These are phyloP conservation scores for Lipotes vexillifer DNA, from an alignment of 2,113 vertebrate genomes.

Conservation along the genomic window DNA sequence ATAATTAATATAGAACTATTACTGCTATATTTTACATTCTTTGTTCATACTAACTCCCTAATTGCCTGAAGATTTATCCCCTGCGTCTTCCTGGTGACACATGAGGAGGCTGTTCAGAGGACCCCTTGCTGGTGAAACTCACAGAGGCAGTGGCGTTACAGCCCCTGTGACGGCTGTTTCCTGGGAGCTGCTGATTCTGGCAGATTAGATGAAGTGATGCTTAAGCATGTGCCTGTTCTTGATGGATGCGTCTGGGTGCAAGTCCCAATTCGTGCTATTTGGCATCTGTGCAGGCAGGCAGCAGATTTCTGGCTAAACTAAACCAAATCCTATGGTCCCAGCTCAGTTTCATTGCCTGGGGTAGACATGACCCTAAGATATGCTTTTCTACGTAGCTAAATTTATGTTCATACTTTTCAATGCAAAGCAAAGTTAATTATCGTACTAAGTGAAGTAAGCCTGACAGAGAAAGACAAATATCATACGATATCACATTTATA, in stretches of 20 bases:
- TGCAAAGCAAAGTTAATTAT: neutral
- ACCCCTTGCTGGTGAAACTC: no score
- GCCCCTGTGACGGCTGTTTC: neutral
- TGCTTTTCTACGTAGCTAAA: neutral
- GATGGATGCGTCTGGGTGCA: neutral
- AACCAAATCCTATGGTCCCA: neutral
- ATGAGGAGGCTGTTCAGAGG: neutral
- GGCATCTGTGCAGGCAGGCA: neutral
- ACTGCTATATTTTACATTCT: neutral
- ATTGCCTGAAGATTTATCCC: neutral
- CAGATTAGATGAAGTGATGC: neutral
- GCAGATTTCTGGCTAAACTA: neutral
- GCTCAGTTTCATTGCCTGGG: neutral
- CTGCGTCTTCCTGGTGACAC: neutral
- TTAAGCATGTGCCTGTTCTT: neutral
- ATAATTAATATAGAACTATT: neutral
- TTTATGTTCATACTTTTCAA: neutral
- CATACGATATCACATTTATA: neutral
- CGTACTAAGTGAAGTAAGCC: neutral
- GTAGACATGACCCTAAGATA: neutral
- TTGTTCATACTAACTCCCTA: neutral
- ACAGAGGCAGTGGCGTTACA: no score
- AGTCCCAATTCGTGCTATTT: conserved; percentile 8
- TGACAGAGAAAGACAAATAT: neutral
- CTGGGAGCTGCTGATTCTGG: neutral